These are phyloP conservation scores for Lutjanus argentimaculatus DNA, from an alignment of 2,797 vertebrate genomes.

Conservation along the genomic window DNA sequence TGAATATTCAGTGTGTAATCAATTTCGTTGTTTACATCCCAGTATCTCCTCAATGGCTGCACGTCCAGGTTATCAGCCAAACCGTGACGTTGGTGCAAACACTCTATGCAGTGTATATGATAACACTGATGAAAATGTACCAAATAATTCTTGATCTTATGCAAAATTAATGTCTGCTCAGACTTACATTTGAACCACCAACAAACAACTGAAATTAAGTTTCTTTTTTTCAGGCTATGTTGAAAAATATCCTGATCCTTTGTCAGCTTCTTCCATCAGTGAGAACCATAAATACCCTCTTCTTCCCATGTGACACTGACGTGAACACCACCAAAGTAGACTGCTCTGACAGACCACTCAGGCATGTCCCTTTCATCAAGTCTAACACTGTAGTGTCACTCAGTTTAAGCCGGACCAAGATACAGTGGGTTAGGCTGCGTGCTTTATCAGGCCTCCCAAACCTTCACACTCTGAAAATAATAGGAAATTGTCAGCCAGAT, in stretches of 20 bases:
- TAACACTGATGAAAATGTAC: not conserved
- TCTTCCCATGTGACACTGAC: constrained; percentile 89
- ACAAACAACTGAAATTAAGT: constrained; percentile 13
- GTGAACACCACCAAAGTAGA: constrained; percentile 72
- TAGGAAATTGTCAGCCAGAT: constrained; percentile 84
- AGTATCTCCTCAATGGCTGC: too few relatives aligned
- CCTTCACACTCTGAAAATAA: constrained; percentile 84
- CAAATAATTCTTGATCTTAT: not conserved
- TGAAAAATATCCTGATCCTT: constrained; percentile 65
- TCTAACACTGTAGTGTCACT: constrained; percentile 76
- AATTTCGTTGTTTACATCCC: too few relatives aligned
- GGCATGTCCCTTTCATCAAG: constrained; percentile 77
- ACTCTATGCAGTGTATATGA: not conserved
- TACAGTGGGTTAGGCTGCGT: constrained; percentile 67
- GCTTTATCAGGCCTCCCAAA: constrained; percentile 81
- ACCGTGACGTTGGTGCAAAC: too few relatives aligned
- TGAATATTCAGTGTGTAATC: too few relatives aligned
- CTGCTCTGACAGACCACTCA: constrained; percentile 82
- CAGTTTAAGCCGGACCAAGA: constrained; percentile 81
- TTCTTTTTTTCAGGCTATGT: constrained; percentile 71
- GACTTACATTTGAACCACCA: not conserved
- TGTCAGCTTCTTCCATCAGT: constrained; percentile 66
- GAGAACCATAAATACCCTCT: constrained; percentile 76
- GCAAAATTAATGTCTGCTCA: not conserved
- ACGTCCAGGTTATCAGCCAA: too few relatives aligned